phyloP scores from a whole-genome alignment of 1,140 invertebrate genomes.

The Frieseomelitta varia region DNA sequence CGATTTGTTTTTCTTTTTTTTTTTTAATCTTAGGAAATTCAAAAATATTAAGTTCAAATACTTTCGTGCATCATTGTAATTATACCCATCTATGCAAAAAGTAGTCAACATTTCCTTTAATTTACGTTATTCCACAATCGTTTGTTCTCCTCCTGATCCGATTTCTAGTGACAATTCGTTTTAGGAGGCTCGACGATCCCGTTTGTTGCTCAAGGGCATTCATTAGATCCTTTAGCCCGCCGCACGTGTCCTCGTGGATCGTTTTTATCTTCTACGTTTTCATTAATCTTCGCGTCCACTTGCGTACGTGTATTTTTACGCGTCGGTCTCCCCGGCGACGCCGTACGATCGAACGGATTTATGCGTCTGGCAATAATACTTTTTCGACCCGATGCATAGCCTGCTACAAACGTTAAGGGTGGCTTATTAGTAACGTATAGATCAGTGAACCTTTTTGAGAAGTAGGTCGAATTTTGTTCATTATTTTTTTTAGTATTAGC shows the following conservation, averaged over 20 bases:
- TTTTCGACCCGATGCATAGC: background rate
- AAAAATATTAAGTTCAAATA: background rate
- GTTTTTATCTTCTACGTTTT: constrained; percentile 30
- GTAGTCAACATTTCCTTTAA: background rate
- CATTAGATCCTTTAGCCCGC: constrained; percentile 16
- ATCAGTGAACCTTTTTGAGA: too few species aligned
- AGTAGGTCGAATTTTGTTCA: too few species aligned
- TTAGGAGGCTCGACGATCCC: constrained; percentile 32
- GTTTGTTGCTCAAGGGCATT: constrained; percentile 35
- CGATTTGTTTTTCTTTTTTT: too few species aligned
- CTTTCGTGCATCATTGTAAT: background rate
- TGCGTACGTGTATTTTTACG: background rate
- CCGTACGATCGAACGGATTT: constrained; percentile 21
- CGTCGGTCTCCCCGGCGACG: background rate
- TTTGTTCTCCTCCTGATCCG: background rate
- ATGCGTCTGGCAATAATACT: background rate
- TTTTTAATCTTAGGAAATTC: too few species aligned
- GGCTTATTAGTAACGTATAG: constrained; percentile 5
- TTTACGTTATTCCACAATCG: background rate
- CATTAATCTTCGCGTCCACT: constrained; percentile 15
- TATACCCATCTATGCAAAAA: too few species aligned
- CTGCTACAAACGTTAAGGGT: background rate
- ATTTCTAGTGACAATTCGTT: constrained; percentile 43
- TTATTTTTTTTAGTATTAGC: too few species aligned
- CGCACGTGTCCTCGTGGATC: constrained; percentile 21